phyloP scores from a whole-genome alignment of 2,797 vertebrate species.

The Sebastes iracundus region DNA sequence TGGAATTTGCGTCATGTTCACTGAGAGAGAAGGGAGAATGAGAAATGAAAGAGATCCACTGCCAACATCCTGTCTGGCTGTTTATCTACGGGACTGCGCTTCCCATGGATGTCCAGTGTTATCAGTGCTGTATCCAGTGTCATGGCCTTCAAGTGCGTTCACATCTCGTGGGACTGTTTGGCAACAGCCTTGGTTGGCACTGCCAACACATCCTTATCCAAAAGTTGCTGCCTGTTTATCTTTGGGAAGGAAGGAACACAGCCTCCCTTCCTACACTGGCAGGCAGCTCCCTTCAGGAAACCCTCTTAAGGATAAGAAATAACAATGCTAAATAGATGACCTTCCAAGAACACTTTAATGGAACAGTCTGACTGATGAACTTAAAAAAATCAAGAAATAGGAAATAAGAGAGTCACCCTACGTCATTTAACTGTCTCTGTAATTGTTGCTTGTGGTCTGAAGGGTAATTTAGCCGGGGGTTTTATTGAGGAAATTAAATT shows the following conservation, averaged over 20 bases:
- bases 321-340: slow-evolving; percentile 3
- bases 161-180: slow-evolving; percentile 26
- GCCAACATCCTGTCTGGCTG: slow-evolving; percentile 37
- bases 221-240: slow-evolving; percentile 61
- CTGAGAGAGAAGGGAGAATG: background rate
- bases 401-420: background rate
- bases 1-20: background rate
- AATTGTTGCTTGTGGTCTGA: background rate
- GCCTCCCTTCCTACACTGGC: slow-evolving; percentile 39
- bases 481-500: slow-evolving; percentile 50
- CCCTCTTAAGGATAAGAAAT: background rate
- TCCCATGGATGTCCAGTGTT: slow-evolving; percentile 34
- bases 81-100: slow-evolving; percentile 21
- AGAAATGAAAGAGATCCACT: slow-evolving; percentile 14
- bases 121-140: slow-evolving; percentile 50
- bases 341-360: background rate
- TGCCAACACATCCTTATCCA: slow-evolving; percentile 53
- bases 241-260: slow-evolving; percentile 62
- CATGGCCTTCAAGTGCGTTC: slow-evolving; percentile 29
- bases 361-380: background rate
- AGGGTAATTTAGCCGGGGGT: background rate
- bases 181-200: slow-evolving; percentile 27
- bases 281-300: slow-evolving; percentile 29
- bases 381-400: background rate
- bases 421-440: background rate